These are phyloP conservation scores for Drosophila greeni DNA, from an alignment of 2,888 invertebrate species.

Conservation along the genomic window DNA sequence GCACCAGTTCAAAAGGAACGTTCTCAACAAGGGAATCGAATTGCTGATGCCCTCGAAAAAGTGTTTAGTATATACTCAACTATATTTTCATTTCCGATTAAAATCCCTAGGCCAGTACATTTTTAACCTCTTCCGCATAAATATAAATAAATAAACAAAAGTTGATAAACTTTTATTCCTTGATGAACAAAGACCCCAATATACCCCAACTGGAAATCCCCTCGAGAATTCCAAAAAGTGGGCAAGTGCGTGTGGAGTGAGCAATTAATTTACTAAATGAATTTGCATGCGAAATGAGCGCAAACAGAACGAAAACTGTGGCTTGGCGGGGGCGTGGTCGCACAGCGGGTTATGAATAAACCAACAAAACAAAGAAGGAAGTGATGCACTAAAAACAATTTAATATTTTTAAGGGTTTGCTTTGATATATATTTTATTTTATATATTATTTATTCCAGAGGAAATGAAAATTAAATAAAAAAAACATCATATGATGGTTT, in stretches of 20 bases:
- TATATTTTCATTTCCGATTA: neutral
- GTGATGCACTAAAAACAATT: conserved; percentile 1
- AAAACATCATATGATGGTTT: neutral
- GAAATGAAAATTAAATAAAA: neutral
- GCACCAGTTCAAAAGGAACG: conserved; percentile 4
- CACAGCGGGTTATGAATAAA: conserved; percentile 19
- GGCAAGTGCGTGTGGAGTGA: conserved; percentile 58
- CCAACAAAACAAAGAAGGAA: conserved; percentile 16
- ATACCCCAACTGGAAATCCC: conserved; percentile 12
- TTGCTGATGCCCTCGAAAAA: neutral
- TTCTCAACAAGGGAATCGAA: neutral
- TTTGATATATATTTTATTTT: neutral
- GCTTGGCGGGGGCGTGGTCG: conserved; percentile 23
- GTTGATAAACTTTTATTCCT: no score
- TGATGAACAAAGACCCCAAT: no score
- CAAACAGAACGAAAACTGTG: conserved; percentile 44
- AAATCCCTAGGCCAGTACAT: neutral
- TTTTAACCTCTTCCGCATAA: no score
- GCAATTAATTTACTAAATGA: conserved; percentile 73
- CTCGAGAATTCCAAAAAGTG: conserved; percentile 37
- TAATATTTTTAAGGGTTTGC: neutral
- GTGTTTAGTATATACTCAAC: no score
- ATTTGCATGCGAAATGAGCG: conserved; percentile 70
- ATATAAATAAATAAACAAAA: neutral
- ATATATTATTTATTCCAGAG: neutral